A percentile compares a stretch with the other conserved stretches of the same genome.
These are phyloP conservation scores for Enoplosus armatus DNA, from an alignment of 2,797 vertebrate species.

Conservation along the genomic window DNA sequence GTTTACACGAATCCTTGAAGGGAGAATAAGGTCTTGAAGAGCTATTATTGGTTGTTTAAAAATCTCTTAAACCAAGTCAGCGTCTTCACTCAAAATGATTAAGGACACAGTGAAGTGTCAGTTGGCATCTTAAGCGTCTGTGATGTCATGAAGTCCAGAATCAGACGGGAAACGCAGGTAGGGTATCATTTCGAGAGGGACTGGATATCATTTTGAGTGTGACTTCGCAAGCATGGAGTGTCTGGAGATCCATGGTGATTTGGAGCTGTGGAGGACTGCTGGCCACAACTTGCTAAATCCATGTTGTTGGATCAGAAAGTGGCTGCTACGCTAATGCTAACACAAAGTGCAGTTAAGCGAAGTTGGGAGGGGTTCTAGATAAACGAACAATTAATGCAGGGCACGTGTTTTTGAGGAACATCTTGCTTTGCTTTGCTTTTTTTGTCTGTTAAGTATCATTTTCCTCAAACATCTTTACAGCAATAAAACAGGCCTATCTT, in stretches of 20 bases:
- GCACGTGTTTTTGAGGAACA: neutral
- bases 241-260: neutral
- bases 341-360: neutral
- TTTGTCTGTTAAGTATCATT: neutral
- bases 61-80: neutral
- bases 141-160: neutral
- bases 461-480: neutral
- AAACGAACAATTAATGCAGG: too few relatives aligned
- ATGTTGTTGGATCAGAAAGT: neutral
- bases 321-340: too few relatives aligned
- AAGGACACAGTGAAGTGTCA: constrained; percentile 4
- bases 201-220: neutral
- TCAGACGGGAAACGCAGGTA: neutral
- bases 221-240: neutral
- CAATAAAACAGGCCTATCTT: neutral
- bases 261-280: neutral
- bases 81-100: neutral
- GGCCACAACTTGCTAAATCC: neutral
- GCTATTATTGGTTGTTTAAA: neutral
- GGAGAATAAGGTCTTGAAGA: constrained; percentile 10
- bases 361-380: neutral
- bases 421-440: neutral
- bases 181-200: neutral
- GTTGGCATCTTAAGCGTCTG: too few relatives aligned
- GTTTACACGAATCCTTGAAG: constrained; percentile 17